Evolutionary conservation across 2,888 invertebrate species (phyloP).

Genomic region (Sphecodes monilicornis): DNA sequence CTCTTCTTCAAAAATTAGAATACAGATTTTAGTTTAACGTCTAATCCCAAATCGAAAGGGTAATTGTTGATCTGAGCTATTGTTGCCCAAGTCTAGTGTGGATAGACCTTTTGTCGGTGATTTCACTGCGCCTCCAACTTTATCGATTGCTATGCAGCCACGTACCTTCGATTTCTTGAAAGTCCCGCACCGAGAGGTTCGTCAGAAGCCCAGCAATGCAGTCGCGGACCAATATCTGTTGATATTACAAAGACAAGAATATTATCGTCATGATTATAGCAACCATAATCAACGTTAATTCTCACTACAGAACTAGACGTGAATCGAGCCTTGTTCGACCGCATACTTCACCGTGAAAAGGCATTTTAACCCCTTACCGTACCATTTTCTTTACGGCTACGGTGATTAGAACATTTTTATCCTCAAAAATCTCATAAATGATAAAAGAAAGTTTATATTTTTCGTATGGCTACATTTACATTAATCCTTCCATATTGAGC

Average conservation of each 20-base stretch:
- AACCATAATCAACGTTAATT: neutral
- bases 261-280: neutral
- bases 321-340: neutral
- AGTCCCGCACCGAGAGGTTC: constrained; percentile 92
- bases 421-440: no score
- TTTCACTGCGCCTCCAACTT: neutral
- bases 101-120: neutral
- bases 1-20: no score
- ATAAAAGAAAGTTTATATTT: no score
- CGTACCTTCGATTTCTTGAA: constrained; percentile 94
- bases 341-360: neutral
- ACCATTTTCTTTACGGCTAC: no score
- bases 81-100: no score
- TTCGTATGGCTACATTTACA: no score
- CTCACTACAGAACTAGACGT: neutral
- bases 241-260: constrained; percentile 46
- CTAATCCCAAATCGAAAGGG: no score
- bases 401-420: no score
- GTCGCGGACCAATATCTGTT: constrained; percentile 90
- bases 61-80: no score
- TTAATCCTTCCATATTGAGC: no score
- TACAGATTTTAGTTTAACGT: no score
- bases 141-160: neutral
- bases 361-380: no score
- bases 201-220: constrained; percentile 93